phyloP scores from a whole-genome alignment of 1,140 invertebrate genomes.

The Cotesia glomerata region DNA sequence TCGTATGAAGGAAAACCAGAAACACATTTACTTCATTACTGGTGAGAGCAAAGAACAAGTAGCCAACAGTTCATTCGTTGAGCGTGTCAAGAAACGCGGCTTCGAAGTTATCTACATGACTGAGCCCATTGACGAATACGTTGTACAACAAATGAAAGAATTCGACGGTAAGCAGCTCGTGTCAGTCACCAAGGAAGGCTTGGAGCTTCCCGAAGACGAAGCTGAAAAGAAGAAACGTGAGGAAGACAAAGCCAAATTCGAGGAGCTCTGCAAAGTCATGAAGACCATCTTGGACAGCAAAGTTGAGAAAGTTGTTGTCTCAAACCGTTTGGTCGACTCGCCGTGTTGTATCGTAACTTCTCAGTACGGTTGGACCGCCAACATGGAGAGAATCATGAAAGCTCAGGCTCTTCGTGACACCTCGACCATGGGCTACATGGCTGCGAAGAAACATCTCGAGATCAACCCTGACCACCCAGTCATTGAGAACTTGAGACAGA shows the following conservation, averaged over 20 bases:
- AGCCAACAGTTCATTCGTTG: slow-evolving; percentile 95
- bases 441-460: slow-evolving; percentile 96
- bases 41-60: slow-evolving; percentile 95
- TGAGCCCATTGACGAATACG: slow-evolving; percentile 99
- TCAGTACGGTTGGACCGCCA: slow-evolving; percentile 99
- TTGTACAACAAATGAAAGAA: slow-evolving; percentile 97
- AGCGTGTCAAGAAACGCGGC: slow-evolving; percentile 94
- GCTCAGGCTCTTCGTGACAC: slow-evolving; percentile 94
- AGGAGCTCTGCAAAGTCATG: slow-evolving; percentile 96
- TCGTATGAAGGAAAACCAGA: slow-evolving; percentile 98
- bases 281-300: slow-evolving; percentile 98
- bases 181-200: slow-evolving; percentile 96
- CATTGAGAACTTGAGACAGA: slow-evolving; percentile 86
- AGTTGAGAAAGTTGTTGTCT: slow-evolving; percentile 96
- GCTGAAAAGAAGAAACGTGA: slow-evolving; percentile 97
- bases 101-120: slow-evolving; percentile 99
- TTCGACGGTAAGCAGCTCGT: slow-evolving; percentile 96
- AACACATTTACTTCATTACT: slow-evolving; percentile 98
- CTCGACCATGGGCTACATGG: slow-evolving; percentile 98
- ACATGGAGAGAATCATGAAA: slow-evolving; percentile 99
- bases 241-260: slow-evolving; percentile 93
- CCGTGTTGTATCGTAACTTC: slow-evolving; percentile 99
- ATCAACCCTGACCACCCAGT: slow-evolving; percentile 98
- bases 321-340: slow-evolving; percentile 91
- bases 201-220: slow-evolving; percentile 94